phyloP scores from a whole-genome alignment of 2,888 invertebrate genomes.

The Tachina fera region DNA sequence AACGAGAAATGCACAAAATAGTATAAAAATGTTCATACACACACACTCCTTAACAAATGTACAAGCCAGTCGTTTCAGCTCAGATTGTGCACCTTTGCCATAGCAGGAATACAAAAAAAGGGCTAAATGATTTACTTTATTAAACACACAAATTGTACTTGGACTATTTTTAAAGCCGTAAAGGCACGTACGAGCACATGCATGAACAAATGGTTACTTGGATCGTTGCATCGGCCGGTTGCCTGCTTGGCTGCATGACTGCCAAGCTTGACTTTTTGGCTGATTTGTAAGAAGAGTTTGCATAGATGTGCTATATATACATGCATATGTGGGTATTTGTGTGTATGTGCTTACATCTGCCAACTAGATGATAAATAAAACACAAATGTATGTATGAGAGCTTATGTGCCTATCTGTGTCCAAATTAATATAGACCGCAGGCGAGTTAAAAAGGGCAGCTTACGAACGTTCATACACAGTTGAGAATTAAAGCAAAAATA shows the following conservation, averaged over 20 bases:
- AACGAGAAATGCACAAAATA: slow-evolving; percentile 9
- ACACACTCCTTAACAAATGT: background rate
- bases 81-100: slow-evolving; percentile 34
- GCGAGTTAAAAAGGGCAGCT: slow-evolving; percentile 30
- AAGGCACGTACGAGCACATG: slow-evolving; percentile 69
- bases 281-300: slow-evolving; percentile 49
- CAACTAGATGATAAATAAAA: slow-evolving; percentile 38
- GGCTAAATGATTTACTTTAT: slow-evolving; percentile 76
- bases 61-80: background rate
- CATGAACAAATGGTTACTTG: slow-evolving; percentile 64
- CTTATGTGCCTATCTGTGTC: slow-evolving; percentile 24
- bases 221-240: slow-evolving; percentile 49
- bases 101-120: slow-evolving; percentile 40
- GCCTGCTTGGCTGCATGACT: slow-evolving; percentile 17
- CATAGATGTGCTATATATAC: slow-evolving; percentile 37
- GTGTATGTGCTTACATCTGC: slow-evolving; percentile 15
- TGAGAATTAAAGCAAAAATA: slow-evolving; percentile 29
- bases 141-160: slow-evolving; percentile 56
- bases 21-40: background rate
- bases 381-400: background rate
- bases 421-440: slow-evolving; percentile 41
- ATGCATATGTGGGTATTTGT: background rate
- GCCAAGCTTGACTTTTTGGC: slow-evolving; percentile 38
- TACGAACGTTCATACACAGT: slow-evolving; percentile 15
- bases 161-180: slow-evolving; percentile 60